Evolutionary conservation across 1,140 invertebrate genomes (phyloP), one percentile per base, ranked within the genome.

Genomic region (Belonocnema kinseyi): DNA sequence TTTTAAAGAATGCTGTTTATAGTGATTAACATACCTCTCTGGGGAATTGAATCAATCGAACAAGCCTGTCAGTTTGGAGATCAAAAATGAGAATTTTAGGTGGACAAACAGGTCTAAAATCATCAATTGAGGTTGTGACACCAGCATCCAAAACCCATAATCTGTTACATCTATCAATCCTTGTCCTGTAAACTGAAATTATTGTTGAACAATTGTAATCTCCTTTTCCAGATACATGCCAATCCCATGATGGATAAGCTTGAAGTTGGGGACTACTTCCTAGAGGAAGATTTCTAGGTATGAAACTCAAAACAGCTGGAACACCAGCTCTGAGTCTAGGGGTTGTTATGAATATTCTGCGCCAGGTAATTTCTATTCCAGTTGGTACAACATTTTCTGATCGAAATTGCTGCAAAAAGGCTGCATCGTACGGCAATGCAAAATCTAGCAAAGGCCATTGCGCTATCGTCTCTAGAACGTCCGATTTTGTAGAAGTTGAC

Each of bases 21-120:
- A 16, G 71, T 17, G 76, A 75, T 21, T 10, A 72, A 76, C 73
- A 75, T 26, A 91, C 91, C 77, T 89, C 81, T 50, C 85, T 82
- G 0, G 91, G 91, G 51, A 93, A 92, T 76, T 91, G 91, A 19
- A 93, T 90, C 26, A 90, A 92, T 50, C 93, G 91, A 73, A 96
- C 93, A 46, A 95, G 87, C 56, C 92, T 92, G 87, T 95, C 93
- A 0, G 94, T 96, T 21, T 92, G 92, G 83, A 96, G 90, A 85
- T 97, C 96, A 77, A 97, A 96, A 16, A 97, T 93, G 16, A 97
- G 91, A 21, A 97, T 92, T 90, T 97, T 97, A 0, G 96, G 96
- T 0, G 94, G 94, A 85, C 96, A 97, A 16, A 94, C 93, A 8
- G 94, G 92, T 16, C 92, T 93, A 89, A 95, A 96, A 82, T 96